phyloP scores from a whole-genome alignment of 2,888 invertebrate species.

The Pediacus dermestoides region DNA sequence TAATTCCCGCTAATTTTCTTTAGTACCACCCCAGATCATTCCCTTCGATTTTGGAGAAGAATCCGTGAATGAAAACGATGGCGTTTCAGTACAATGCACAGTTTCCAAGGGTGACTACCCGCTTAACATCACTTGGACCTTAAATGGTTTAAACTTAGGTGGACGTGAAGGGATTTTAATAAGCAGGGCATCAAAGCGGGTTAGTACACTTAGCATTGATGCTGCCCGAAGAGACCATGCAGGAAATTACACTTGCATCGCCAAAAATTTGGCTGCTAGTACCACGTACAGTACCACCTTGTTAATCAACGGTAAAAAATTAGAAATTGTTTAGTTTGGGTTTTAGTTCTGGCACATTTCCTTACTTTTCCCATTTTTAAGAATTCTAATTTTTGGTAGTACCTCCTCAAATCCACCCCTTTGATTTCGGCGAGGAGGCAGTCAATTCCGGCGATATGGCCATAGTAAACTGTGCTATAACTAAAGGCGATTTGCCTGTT shows the following conservation, averaged over 20 bases:
- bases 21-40: slow-evolving; percentile 75
- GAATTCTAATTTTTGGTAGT: slow-evolving; percentile 57
- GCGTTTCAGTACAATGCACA: slow-evolving; percentile 53
- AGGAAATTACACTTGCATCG: slow-evolving; percentile 55
- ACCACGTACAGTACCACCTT: slow-evolving; percentile 66
- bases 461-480: slow-evolving; percentile 59
- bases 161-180: slow-evolving; percentile 22
- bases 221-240: slow-evolving; percentile 51
- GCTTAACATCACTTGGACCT: slow-evolving; percentile 69
- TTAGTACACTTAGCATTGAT: slow-evolving; percentile 54
- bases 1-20: slow-evolving; percentile 29
- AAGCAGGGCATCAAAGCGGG: slow-evolving; percentile 39
- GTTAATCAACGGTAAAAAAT: slow-evolving; percentile 69
- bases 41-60: slow-evolving; percentile 74
- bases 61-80: slow-evolving; percentile 50
- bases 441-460: slow-evolving; percentile 47
- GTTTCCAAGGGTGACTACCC: slow-evolving; percentile 76
- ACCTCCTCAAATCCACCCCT: slow-evolving; percentile 75
- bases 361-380: slow-evolving; percentile 3
- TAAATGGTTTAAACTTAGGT: slow-evolving; percentile 49
- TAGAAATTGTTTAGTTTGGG: not conserved
- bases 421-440: slow-evolving; percentile 70
- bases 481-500: slow-evolving; percentile 76
- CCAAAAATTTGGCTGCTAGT: slow-evolving; percentile 69
- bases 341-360: slow-evolving; percentile 4